Evolutionary conservation across 2,797 vertebrate species (phyloP), one percentile per base, ranked within the genome.

Genomic region (Crax fasciolata): DNA sequence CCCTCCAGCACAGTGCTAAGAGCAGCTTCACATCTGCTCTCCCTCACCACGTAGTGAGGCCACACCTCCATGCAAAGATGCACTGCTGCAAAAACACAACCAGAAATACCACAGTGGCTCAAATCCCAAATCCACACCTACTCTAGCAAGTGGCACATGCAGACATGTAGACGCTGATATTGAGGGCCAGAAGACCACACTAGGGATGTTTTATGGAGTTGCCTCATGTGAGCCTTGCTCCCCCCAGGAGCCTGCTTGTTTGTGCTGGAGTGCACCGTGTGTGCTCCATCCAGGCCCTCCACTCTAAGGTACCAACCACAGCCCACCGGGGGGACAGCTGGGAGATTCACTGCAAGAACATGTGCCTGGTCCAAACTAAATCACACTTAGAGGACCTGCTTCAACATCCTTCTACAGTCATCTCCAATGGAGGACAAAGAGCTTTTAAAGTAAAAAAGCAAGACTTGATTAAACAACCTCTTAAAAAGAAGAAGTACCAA

Each of bases 61-160:
- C 27, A 19, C 4, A 15, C 9, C 52, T 59, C 41, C 9, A 11
- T 1, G 1, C 11, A 41, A 38, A 39, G 30, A 51, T 5, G 52
- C 41, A 8, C 27, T 12, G 15, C 32, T 43, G 19, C 18, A 38
- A 65, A 63, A 30, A 20, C 4, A 20, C 10, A 27, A 41, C 44
- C 6, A 27, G 54, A 38, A 16, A 44, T 7, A 44, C 14, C 20
- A 65, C 0, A 0, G 6, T 8, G 13, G 38, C 62, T 3, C 1
- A 2, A 25, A 0, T 1, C 28, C 23, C 61, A 67, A n/a, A 62
- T n/a, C 11, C 5, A 19, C 2, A 0, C 4, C 51, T 58, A 25
- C 23, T 1, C 32, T 23, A 65, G 39, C 20, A 70, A 58, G 23
- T 1, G 12, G 20, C 24, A 52, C 23, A 6, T 0, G 49, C 24